Evolutionary conservation across 1,140 invertebrate genomes (phyloP).

Genomic region (Magallana angulata): DNA sequence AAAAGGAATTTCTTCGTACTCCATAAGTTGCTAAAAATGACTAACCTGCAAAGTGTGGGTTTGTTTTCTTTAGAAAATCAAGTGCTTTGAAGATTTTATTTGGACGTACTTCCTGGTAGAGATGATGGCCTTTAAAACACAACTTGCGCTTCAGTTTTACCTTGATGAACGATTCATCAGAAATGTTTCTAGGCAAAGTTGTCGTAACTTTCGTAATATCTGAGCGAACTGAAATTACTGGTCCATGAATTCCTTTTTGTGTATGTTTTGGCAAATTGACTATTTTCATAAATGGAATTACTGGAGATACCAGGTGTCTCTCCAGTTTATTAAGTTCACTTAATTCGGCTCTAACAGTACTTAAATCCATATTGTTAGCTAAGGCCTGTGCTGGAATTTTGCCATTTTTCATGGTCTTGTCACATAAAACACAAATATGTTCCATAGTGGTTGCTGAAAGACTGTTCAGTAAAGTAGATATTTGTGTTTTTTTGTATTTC

Average conservation of each 20-base stretch:
- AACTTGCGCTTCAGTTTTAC: constrained; percentile 45
- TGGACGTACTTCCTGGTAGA: constrained; percentile 36
- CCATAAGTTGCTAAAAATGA: constrained; percentile 30
- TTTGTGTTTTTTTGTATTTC: constrained; percentile 4
- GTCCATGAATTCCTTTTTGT: constrained; percentile 42
- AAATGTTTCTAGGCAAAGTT: constrained; percentile 36
- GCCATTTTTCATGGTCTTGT: constrained; percentile 30
- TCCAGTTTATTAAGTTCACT: constrained; percentile 41
- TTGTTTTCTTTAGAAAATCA: constrained; percentile 35
- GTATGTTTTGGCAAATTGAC: constrained; percentile 38
- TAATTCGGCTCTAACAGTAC: constrained; percentile 37
- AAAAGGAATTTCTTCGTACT: not conserved
- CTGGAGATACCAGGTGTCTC: constrained; percentile 26
- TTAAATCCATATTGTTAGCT: constrained; percentile 39
- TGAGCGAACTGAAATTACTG: constrained; percentile 36
- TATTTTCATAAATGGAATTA: constrained; percentile 48
- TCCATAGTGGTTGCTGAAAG: not conserved
- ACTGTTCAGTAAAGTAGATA: constrained; percentile 11
- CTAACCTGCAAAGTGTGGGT: constrained; percentile 40
- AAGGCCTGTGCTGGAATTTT: constrained; percentile 45
- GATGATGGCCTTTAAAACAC: constrained; percentile 36
- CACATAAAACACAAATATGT: constrained; percentile 29
- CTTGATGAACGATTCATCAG: constrained; percentile 38
- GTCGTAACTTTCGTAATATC: constrained; percentile 26
- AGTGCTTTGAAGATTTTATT: constrained; percentile 40